Evolutionary conservation across 1,140 invertebrate genomes (phyloP).

Genomic region (Macrotrachela quadricornifera): DNA sequence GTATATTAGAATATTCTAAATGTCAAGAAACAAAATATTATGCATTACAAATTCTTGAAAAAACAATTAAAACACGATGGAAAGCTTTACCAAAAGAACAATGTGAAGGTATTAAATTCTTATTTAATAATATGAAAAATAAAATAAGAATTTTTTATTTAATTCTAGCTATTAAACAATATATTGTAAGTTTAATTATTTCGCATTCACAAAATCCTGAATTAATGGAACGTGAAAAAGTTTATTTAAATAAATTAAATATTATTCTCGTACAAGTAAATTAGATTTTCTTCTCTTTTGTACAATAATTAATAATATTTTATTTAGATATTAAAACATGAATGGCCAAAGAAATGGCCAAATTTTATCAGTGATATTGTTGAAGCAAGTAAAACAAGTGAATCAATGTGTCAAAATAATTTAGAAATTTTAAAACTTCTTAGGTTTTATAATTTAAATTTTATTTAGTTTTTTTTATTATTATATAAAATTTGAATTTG

Average conservation of each 20-base stretch:
- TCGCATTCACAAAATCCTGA: conserved; percentile 82
- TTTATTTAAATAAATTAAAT: conserved; percentile 92
- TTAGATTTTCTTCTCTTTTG: conserved; percentile 11
- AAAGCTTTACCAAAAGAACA: conserved; percentile 91
- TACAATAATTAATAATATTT: conserved; percentile 8
- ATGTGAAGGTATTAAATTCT: conserved; percentile 55
- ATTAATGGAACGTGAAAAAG: conserved; percentile 70
- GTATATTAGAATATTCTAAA: conserved; percentile 74
- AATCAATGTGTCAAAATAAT: conserved; percentile 95
- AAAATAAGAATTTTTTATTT: not conserved
- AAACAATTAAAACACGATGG: conserved; percentile 96
- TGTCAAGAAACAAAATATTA: conserved; percentile 99
- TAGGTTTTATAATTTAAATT: conserved; percentile 27
- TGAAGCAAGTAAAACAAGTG: conserved; percentile 91
- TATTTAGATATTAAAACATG: conserved; percentile 76
- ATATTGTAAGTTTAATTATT: conserved; percentile 91
- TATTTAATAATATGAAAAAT: not conserved
- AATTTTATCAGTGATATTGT: conserved; percentile 97
- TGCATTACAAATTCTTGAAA: conserved; percentile 93
- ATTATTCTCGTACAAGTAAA: conserved; percentile 79
- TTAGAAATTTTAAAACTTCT: conserved; percentile 92
- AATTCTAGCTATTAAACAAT: conserved; percentile 73
- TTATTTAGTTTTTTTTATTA: too few species aligned
- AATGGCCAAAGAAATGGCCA: conserved; percentile 99
- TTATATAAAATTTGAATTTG: conserved; percentile 7